Evolutionary conservation across 2,888 invertebrate genomes (phyloP), one percentile per base, ranked within the genome.

Genomic region (Xestia ashworthii): DNA sequence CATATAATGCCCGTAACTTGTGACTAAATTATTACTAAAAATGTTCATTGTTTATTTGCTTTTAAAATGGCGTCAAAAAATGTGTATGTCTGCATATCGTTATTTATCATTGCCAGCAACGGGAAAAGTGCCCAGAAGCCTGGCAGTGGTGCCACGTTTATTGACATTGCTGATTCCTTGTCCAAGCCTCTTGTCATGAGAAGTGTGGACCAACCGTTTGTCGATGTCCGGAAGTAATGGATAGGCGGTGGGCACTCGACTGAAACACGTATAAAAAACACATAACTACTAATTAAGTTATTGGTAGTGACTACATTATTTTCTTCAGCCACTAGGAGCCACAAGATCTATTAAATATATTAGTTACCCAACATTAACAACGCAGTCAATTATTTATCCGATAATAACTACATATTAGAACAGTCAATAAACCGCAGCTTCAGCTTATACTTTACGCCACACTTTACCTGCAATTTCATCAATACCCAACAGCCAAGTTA

Each of bases 401-500:
- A 60, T 3, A 4, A 8, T 3, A 4, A 8, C 32, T 32, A 60
- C 16, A 1, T 58, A 32, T 8, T 25, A 58, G 0, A 25, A 25
- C 25, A 32, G 19, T 0, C 9, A 32, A 60, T 19, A 38, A 38
- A 9, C 9, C 4, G 1, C 19, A 38, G 9, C 44, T n/a, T 14
- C 16, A 44, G 44, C n/a, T n/a, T 65, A 14, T 44, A 8, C 9
- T 44, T 44, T 65, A 65, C 44, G 16, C 65, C 65, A 65, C 6
- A 65, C 65, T n/a, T 53, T 44, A 82, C 71, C 74, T 78, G 83
- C 41, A 62, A 82, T 77, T 72, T 76, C 55, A 44, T 72, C 76
- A 78, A 76, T 82, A 82, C 70, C 64, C 60, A 78, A 69, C 64
- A 66, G 73, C 66, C 65, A 60, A 78, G 67, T 78, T 78, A 74